phyloP scores from a whole-genome alignment of 1,140 invertebrate species.

The Drosophila takahashii region DNA sequence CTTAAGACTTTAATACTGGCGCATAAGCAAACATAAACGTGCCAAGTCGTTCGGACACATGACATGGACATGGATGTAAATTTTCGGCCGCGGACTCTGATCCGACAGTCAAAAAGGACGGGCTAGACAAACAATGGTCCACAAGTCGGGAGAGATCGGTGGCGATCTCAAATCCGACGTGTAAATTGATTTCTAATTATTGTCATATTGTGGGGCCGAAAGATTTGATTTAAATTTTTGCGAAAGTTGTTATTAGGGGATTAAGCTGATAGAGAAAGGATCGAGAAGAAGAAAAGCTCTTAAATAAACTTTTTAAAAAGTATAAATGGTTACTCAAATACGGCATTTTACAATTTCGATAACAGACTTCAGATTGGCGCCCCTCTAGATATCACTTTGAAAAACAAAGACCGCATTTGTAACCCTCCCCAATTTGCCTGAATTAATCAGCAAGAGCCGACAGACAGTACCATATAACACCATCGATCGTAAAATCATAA shows the following conservation, averaged over 20 bases:
- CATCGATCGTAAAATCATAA: slow-evolving; percentile 51
- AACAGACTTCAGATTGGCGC: neutral
- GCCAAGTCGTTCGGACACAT: slow-evolving; percentile 75
- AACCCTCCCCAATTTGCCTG: slow-evolving; percentile 21
- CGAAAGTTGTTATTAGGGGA: slow-evolving; percentile 39
- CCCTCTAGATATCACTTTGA: neutral
- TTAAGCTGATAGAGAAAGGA: neutral
- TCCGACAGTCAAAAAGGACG: slow-evolving; percentile 68
- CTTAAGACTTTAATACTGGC: slow-evolving; percentile 76
- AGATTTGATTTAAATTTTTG: slow-evolving; percentile 29
- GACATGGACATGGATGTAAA: slow-evolving; percentile 64
- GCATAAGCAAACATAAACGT: slow-evolving; percentile 78
- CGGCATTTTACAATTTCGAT: neutral
- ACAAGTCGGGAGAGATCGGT: slow-evolving; percentile 5
- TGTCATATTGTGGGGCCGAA: slow-evolving; percentile 29
- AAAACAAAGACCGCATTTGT: slow-evolving; percentile 37
- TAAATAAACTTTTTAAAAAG: neutral
- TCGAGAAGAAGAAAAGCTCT: no score
- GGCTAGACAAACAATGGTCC: slow-evolving; percentile 63
- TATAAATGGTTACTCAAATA: neutral
- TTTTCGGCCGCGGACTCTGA: slow-evolving; percentile 58
- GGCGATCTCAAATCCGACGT: slow-evolving; percentile 64
- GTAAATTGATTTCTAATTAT: slow-evolving; percentile 77
- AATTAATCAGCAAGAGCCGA: slow-evolving; percentile 16
- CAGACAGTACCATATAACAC: slow-evolving; percentile 24